Evolutionary conservation across 2,113 vertebrate genomes (phyloP).

Genomic region (Colinus virginianus): DNA sequence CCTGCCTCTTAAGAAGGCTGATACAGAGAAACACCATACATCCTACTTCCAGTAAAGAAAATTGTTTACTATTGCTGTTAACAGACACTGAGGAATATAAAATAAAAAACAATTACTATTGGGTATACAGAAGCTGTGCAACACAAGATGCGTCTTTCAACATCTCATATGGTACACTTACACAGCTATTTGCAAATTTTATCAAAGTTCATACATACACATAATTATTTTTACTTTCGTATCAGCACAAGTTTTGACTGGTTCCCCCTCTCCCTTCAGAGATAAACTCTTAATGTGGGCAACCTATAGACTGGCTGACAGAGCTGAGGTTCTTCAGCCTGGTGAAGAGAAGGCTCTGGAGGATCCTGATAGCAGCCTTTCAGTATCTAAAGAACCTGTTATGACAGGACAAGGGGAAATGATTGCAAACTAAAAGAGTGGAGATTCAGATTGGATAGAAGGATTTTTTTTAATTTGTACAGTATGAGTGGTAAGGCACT

Average conservation of each 20-base stretch:
- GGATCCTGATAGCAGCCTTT: too few relatives aligned
- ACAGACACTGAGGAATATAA: neutral
- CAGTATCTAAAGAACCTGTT: too few relatives aligned
- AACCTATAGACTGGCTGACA: neutral
- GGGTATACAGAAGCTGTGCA: neutral
- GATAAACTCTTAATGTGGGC: neutral
- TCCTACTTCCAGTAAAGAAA: neutral
- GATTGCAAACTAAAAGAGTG: too few relatives aligned
- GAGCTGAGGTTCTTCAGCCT: too few relatives aligned
- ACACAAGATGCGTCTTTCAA: neutral
- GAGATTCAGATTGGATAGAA: too few relatives aligned
- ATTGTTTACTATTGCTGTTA: neutral
- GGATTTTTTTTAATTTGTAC: too few relatives aligned
- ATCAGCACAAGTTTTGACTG: neutral
- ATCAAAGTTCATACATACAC: neutral
- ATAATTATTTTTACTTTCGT: neutral
- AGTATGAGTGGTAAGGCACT: too few relatives aligned
- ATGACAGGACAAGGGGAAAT: too few relatives aligned
- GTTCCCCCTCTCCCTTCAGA: neutral
- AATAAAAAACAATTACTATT: neutral
- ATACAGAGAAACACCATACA: neutral
- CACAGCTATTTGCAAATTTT: neutral
- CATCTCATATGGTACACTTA: accelerated
- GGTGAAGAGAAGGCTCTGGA: too few relatives aligned
- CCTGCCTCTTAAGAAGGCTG: neutral